Percentiles rank a stretch among this genome's conserved stretches.
phyloP scores from a whole-genome alignment of 1,140 invertebrate genomes.

The Physella acuta region DNA sequence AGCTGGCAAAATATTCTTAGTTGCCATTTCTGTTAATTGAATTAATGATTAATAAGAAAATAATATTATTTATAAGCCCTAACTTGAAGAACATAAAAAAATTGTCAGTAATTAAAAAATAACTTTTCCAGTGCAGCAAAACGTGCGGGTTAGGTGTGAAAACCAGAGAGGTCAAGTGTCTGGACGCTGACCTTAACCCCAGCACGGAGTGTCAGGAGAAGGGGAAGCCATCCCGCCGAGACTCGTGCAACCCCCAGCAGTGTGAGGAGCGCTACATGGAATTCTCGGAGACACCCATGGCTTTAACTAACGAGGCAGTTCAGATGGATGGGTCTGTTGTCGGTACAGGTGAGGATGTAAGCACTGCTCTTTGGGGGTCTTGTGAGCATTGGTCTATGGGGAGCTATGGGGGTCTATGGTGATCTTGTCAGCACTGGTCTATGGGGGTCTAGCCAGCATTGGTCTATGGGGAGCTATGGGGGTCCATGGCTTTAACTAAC shows the following conservation, averaged over 20 bases:
- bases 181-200: conserved; percentile 43
- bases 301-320: not conserved
- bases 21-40: too few species aligned
- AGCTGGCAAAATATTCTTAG: too few species aligned
- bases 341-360: not conserved
- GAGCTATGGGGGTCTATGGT: too few species aligned
- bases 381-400: not conserved
- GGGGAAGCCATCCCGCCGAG: conserved; percentile 22
- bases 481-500: not conserved
- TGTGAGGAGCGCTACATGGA: conserved; percentile 22
- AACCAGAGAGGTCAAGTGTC: conserved; percentile 66
- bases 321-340: conserved; percentile 9
- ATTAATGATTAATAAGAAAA: too few species aligned
- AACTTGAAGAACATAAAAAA: too few species aligned
- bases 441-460: too few species aligned
- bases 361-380: not conserved
- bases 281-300: not conserved
- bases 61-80: too few species aligned
- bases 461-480: too few species aligned
- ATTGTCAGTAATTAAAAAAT: too few species aligned
- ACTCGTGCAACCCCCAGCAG: conserved; percentile 36
- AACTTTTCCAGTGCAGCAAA: conserved; percentile 69
- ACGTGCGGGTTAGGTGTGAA: conserved; percentile 68
- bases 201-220: conserved; percentile 26
- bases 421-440: too few species aligned